Evolutionary conservation across 2,888 invertebrate species (phyloP), one percentile per base, ranked within the genome.

Genomic region (Epicampocera succincta): DNA sequence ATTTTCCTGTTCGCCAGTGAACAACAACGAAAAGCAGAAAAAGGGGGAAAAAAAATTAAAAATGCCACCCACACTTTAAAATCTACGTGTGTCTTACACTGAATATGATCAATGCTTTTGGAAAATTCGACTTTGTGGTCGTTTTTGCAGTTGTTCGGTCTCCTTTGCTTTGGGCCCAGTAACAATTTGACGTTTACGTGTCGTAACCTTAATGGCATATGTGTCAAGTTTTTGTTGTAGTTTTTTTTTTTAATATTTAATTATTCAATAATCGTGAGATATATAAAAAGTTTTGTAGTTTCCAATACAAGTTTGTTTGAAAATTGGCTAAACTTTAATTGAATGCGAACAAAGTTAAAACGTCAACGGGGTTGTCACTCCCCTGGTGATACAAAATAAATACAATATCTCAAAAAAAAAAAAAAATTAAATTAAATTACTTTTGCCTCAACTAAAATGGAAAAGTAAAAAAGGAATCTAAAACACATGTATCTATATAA

Each of bases 21-120:
- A 48, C n/a, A n/a, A n/a, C n/a, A n/a, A n/a, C n/a, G n/a, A n/a
- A n/a, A n/a, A n/a, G n/a, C n/a, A n/a, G 19, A 63, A 48, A 25
- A 13, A 12, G 33, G 33, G 2, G 5, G n/a, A 48, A 40, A 29
- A 63, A 48, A 38, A n/a, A 17, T 19, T 38, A 42, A 65, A 68
- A 63, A 80, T 74, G 29, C 82, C 82, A 82, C 82, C 82, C 78
- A 82, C 82, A 78, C 82, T 66, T 74, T 50, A 15, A 17, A 33
- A 21, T 19, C 58, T n/a, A 50, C 48, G 12, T 71, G 15, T 58
- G 54, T 58, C 65, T 25, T 46, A 17, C 58, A 60, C 38, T 69
- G 44, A 58, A 74, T 66, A 66, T 65, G 78, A 82, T 82, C 74
- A 63, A 75, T 66, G 71, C 46, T 56, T 54, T 60, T 52, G 12